These are phyloP conservation scores for Etia nguti DNA, from an alignment of 2,113 vertebrate genomes.

Conservation along the genomic window DNA sequence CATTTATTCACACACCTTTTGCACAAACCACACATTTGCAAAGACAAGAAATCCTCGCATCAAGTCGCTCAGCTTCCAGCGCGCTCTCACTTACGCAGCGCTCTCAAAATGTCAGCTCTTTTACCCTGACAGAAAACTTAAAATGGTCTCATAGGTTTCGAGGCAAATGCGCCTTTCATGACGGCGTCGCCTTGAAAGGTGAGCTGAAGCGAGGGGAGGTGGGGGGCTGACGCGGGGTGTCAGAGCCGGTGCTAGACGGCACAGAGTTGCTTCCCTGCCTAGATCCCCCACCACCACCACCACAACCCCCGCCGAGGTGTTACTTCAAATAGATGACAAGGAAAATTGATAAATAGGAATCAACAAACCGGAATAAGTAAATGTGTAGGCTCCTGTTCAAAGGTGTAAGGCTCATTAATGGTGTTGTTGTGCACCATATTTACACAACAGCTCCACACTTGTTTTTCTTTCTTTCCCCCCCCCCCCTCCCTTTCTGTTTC, in stretches of 20 bases:
- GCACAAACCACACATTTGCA: constrained; percentile 13
- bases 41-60: background rate
- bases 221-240: background rate
- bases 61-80: background rate
- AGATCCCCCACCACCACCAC: background rate
- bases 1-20: constrained; percentile 15
- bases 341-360: constrained; percentile 46
- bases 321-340: constrained; percentile 50
- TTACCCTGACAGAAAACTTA: constrained; percentile 23
- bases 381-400: constrained; percentile 56
- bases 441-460: constrained; percentile 12
- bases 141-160: constrained; percentile 33
- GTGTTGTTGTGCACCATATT: constrained; percentile 27
- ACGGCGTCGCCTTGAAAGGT: background rate
- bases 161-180: constrained; percentile 32
- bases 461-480: background rate
- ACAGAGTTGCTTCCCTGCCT: background rate
- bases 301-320: constrained; percentile 11
- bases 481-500: background rate
- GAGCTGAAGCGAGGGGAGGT: background rate
- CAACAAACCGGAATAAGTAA: constrained; percentile 52
- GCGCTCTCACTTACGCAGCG: background rate
- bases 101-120: constrained; percentile 33
- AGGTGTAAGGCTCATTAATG: constrained; percentile 54
- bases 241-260: background rate